Base-by-base conservation (phyloP, 2,113 vertebrate genomes). In the Amazona vittata region DNA sequence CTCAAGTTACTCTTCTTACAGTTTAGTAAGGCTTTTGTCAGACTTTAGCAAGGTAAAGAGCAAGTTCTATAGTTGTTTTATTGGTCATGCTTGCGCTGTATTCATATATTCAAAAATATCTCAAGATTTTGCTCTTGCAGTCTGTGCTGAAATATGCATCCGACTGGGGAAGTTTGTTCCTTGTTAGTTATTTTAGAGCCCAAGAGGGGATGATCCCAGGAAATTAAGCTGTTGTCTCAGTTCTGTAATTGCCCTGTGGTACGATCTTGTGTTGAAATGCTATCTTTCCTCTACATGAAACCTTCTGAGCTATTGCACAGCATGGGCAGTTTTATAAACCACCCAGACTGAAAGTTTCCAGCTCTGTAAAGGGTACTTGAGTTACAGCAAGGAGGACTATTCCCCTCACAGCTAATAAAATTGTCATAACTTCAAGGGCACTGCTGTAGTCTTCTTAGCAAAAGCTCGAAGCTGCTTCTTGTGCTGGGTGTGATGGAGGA, bases 141-240 rank as follows among this genome's bases (percentile, higher is more conserved):
- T 81, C 50, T 62, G 24, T 65, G 21, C 26, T 49, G 47, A 90
- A 93, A 59, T 89, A 59, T 18, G 5, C 68, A 71, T 82, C 15
- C 77, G 52, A 70, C 29, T 28, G 44, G 53, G 25, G 47, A 89
- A 73, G 3, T 33, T 74, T 78, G 18, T 88, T 88, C 62, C 57
- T 83, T 5, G 1, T 75, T 68, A 81, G 22, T 80, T 95, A 83
- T 67, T 96, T 64, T 93, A 94, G 47, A 96, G 59, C 41, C 17
- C 35, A 47, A 60, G 64, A 90, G 35, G 55, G 35, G 53, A 43
- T 68, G 79, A 85, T 88, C 71, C 67, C 31, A 31, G 83, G 83
- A 95, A 93, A 86, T 92, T 22, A 89, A 62, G 16, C 65, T 81
- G 12, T 86, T 93, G 60, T 89, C 79, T 92, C 88, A n/a, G 55